Percentiles rank a stretch among this genome's conserved stretches.
Conservation (phyloP, 2,888 invertebrate genomes). For the Ormyrus pomaceus region DNA sequence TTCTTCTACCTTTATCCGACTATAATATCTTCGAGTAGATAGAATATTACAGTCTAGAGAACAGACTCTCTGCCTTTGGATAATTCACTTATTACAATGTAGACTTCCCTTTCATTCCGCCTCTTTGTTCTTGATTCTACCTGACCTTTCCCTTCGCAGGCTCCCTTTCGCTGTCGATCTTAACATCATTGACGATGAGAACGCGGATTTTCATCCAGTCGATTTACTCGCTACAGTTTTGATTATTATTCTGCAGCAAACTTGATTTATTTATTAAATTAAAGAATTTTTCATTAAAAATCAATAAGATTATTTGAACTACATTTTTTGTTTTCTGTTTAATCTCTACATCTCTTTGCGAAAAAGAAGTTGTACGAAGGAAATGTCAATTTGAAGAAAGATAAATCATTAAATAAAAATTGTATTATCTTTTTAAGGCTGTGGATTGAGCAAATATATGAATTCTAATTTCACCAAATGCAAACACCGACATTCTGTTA, state of each 20-base stretch:
- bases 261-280: no score
- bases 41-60: neutral
- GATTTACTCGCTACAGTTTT: neutral
- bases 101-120: slow-evolving; percentile 36
- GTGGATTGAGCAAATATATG: neutral
- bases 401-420: slow-evolving; percentile 19
- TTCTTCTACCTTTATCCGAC: no score
- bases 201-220: slow-evolving; percentile 44
- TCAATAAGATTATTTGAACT: no score
- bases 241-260: no score
- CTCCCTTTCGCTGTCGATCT: slow-evolving; percentile 41
- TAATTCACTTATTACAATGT: slow-evolving; percentile 49
- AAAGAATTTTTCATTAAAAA: no score
- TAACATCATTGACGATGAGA: slow-evolving; percentile 40
- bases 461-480: neutral
- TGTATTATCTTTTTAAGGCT: neutral
- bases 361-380: neutral
- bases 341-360: no score
- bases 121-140: slow-evolving; percentile 48
- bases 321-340: no score
- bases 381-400: slow-evolving; percentile 18
- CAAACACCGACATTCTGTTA: no score
- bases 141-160: slow-evolving; percentile 41
- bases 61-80: neutral
- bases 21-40: neutral